Evolutionary conservation across 2,888 invertebrate genomes (phyloP), one percentile per base, ranked within the genome.

Genomic region (Nycteola revayana): DNA sequence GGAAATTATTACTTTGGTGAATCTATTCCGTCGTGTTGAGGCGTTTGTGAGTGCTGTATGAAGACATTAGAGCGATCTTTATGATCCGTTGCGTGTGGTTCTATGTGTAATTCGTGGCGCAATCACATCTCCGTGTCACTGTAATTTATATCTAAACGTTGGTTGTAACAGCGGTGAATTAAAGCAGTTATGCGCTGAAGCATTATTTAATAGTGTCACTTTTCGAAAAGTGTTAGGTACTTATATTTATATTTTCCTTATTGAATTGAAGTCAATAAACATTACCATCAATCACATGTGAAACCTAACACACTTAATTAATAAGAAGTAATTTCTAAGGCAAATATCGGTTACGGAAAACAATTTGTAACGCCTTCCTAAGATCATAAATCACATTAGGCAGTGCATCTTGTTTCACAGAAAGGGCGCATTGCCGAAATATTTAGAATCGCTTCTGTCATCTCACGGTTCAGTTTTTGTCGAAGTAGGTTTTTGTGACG

Each of bases 21-120:
- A 65, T 74, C 58, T 62, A 69, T 70, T 72, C 67, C 65, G 67
- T 62, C 58, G 64, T 69, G 77, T 66, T 58, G 69, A 69, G 64
- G 50, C 60, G 62, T 58, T 61, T 66, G 65, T 59, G 46, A 73
- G 64, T 61, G 69, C 62, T 60, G 67, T 78, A 87, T 87, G 72
- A 81, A 85, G 86, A 86, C 83, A 87, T 86, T 84, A 86, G 69
- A 75, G 62, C 60, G 71, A 76, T 75, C 75, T 80, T 77, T 78
- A 80, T 75, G 77, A 75, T 66, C 63, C 63, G 59, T 82, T 79
- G 85, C 84, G 83, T 85, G 84, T 66, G 73, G 72, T 68, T 72
- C 61, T 52, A 60, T 66, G 57, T 66, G 71, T 78, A 78, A 80
- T 79, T 79, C 72, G 61, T 71, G 68, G 61, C 49, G 74, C 75